phyloP scores from a whole-genome alignment of 2,113 vertebrate genomes.

The Trogon melanurus region DNA sequence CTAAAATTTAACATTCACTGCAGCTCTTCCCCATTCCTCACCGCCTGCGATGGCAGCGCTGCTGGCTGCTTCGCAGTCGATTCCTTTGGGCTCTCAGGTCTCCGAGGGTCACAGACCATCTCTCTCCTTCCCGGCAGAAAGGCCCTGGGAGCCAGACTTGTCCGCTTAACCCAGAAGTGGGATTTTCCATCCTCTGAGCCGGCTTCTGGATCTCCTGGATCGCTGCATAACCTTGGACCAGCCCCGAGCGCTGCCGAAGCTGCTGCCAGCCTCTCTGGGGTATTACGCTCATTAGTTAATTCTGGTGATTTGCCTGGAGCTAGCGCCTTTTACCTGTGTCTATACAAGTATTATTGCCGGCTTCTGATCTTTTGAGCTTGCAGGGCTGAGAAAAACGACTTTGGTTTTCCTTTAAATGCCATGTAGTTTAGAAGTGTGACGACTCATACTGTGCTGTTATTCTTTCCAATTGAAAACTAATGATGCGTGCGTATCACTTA shows the following conservation, averaged over 20 bases:
- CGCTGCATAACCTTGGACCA: neutral
- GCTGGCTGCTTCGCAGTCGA: fast-evolving
- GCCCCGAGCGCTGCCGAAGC: neutral
- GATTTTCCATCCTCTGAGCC: neutral
- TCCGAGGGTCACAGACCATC: fast-evolving
- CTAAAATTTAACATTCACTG: neutral
- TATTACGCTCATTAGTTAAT: neutral
- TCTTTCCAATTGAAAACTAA: slow-evolving; percentile 44
- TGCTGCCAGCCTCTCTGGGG: neutral
- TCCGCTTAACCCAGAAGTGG: neutral
- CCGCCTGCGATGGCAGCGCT: neutral
- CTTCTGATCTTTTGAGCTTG: slow-evolving; percentile 34
- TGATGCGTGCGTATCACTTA: slow-evolving; percentile 44
- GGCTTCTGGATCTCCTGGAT: neutral
- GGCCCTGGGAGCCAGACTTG: neutral
- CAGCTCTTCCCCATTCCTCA: neutral
- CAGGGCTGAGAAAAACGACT: slow-evolving; percentile 32
- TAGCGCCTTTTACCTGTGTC: slow-evolving; percentile 6
- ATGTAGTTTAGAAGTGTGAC: slow-evolving; percentile 52
- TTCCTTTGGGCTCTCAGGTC: neutral
- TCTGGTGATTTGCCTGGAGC: neutral
- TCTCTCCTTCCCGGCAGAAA: neutral
- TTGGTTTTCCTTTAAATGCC: slow-evolving; percentile 45
- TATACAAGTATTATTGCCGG: neutral
- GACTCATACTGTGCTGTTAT: slow-evolving; percentile 52